These are phyloP conservation scores for Brachypteracias leptosomus DNA, from an alignment of 2,113 vertebrate genomes.

Conservation along the genomic window DNA sequence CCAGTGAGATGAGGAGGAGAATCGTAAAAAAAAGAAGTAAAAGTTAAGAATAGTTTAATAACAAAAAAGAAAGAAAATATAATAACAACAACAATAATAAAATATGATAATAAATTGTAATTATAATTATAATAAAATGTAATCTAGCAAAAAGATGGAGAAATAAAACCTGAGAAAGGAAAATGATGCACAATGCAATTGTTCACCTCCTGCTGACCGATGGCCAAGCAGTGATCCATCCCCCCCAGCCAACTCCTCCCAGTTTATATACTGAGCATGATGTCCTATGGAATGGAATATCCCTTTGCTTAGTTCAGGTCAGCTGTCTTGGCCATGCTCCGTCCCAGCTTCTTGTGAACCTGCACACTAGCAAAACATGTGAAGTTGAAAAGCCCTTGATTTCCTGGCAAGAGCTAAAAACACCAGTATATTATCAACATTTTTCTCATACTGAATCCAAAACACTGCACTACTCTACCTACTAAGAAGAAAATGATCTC, in stretches of 20 bases:
- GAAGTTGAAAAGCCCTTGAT: background rate
- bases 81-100: background rate
- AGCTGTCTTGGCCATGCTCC: background rate
- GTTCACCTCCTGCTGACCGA: background rate
- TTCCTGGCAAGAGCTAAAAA: background rate
- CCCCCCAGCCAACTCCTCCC: no score
- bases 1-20: no score
- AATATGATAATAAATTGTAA: background rate
- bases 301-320: background rate
- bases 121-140: background rate
- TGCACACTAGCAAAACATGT: background rate
- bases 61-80: background rate
- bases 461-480: no score
- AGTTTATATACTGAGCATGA: background rate
- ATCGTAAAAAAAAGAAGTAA: no score
- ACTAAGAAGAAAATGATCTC: background rate
- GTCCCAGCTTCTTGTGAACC: background rate
- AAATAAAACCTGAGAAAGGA: background rate
- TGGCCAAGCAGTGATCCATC: background rate
- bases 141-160: background rate
- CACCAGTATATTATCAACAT: background rate
- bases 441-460: background rate
- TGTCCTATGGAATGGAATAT: background rate
- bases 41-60: no score
- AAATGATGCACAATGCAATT: background rate